A percentile compares a stretch with the other conserved stretches of the same genome.
phyloP scores from a whole-genome alignment of 2,888 invertebrate species.

The Perithous albicinctus region DNA sequence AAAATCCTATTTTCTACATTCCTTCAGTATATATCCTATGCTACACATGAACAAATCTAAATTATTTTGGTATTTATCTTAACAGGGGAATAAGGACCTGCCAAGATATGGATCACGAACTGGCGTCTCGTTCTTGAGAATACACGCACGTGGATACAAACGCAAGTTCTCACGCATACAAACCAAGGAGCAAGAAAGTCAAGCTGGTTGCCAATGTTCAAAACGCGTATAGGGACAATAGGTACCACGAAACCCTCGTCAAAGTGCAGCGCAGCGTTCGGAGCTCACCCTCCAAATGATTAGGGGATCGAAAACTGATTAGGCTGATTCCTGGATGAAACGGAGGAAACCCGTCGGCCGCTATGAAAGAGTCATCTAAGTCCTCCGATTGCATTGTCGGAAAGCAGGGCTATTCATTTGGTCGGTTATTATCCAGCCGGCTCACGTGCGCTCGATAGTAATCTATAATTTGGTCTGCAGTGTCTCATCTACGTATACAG shows the following conservation, averaged over 20 bases:
- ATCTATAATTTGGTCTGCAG: slow-evolving; percentile 80
- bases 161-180: background rate
- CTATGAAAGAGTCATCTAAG: slow-evolving; percentile 81
- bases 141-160: background rate
- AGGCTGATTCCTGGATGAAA: slow-evolving; percentile 71
- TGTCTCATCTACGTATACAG: slow-evolving; percentile 2
- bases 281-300: slow-evolving; percentile 77
- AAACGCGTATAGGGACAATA: slow-evolving; percentile 1
- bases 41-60: background rate
- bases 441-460: slow-evolving; percentile 82
- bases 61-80: slow-evolving; percentile 25
- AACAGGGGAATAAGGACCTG: slow-evolving; percentile 53
- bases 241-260: slow-evolving; percentile 25
- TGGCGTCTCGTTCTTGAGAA: background rate
- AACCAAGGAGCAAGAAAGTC: background rate
- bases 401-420: slow-evolving; percentile 80
- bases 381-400: slow-evolving; percentile 76
- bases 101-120: slow-evolving; percentile 47
- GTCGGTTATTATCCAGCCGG: slow-evolving; percentile 79
- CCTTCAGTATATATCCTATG: background rate
- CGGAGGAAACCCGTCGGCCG: slow-evolving; percentile 40
- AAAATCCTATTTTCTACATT: background rate
- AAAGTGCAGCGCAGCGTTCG: slow-evolving; percentile 22
- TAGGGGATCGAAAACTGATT: slow-evolving; percentile 83
- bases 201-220: slow-evolving; percentile 8